These are phyloP conservation scores for Cottoperca gobio DNA, from an alignment of 2,797 vertebrate species.

Conservation along the genomic window DNA sequence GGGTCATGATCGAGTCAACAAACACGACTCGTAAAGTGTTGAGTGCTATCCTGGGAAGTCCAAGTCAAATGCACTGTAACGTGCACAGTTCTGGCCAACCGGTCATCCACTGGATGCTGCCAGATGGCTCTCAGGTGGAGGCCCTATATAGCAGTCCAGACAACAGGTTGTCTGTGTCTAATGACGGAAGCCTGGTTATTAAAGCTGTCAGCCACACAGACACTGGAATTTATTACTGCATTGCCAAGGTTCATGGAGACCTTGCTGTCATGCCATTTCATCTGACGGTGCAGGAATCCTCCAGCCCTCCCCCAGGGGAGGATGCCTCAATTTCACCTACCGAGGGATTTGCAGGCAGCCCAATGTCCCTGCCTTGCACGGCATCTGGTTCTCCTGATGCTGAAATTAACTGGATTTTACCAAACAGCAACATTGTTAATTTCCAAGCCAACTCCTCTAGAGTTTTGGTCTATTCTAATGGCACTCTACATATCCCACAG, in stretches of 20 bases:
- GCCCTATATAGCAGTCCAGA: conserved; percentile 78
- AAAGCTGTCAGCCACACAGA: conserved; percentile 79
- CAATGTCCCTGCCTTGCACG: conserved; percentile 83
- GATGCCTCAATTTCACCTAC: conserved; percentile 63
- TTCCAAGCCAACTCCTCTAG: conserved; percentile 81
- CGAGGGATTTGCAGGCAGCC: conserved; percentile 79
- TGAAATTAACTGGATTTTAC: conserved; percentile 90
- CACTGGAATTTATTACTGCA: conserved; percentile 89
- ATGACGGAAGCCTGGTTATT: conserved; percentile 84
- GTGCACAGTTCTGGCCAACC: conserved; percentile 87
- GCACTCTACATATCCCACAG: conserved; percentile 85
- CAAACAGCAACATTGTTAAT: conserved; percentile 79
- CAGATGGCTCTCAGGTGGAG: conserved; percentile 84
- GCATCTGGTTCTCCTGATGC: conserved; percentile 86
- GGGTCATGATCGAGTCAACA: conserved; percentile 89
- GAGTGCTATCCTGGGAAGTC: conserved; percentile 80
- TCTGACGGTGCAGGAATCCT: conserved; percentile 85
- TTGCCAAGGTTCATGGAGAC: conserved; percentile 85
- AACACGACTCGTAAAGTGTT: conserved; percentile 67
- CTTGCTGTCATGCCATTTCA: conserved; percentile 78
- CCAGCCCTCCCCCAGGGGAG: conserved; percentile 71
- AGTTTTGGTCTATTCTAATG: conserved; percentile 80
- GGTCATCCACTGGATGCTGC: conserved; percentile 86
- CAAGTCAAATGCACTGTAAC: conserved; percentile 83
- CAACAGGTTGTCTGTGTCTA: conserved; percentile 83